These are phyloP conservation scores for Drosophila helvetica DNA, from an alignment of 2,888 invertebrate genomes.

Conservation along the genomic window DNA sequence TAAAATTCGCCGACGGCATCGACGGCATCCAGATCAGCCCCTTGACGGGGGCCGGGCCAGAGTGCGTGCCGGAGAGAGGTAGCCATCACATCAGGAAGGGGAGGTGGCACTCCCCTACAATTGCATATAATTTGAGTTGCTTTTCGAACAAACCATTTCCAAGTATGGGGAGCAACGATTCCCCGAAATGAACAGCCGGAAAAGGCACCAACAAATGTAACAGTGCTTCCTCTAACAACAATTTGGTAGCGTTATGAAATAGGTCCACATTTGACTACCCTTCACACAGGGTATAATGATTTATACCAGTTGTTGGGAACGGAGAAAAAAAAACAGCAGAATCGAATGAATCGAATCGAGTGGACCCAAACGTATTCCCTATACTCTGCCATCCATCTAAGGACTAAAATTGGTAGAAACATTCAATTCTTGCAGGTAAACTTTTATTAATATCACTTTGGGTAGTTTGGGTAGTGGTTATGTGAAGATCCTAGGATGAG, in stretches of 20 bases:
- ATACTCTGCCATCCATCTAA: too few relatives aligned
- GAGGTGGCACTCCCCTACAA: slow-evolving; percentile 13
- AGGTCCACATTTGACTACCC: slow-evolving; percentile 12
- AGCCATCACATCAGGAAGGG: slow-evolving; percentile 14
- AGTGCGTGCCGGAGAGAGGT: not conserved
- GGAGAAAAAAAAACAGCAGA: not conserved
- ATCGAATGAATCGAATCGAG: too few relatives aligned
- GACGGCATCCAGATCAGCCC: slow-evolving; percentile 15
- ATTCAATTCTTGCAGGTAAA: not conserved
- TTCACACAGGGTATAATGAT: not conserved
- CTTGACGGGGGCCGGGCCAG: not conserved
- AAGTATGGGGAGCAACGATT: slow-evolving; percentile 3
- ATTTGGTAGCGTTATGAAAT: not conserved
- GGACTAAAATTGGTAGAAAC: not conserved
- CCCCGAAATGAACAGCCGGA: not conserved
- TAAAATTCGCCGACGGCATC: slow-evolving; percentile 60
- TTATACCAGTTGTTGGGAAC: too few relatives aligned
- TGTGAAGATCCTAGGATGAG: not conserved
- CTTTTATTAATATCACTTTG: not conserved
- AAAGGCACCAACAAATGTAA: slow-evolving; percentile 7
- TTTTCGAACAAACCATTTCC: slow-evolving; percentile 4
- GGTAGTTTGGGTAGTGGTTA: not conserved
- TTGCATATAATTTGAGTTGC: slow-evolving; percentile 25
- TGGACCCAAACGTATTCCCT: too few relatives aligned
- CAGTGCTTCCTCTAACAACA: slow-evolving; percentile 1